Base-by-base conservation (phyloP, 2,888 invertebrate species). In the Tetrapedia diversipes region DNA sequence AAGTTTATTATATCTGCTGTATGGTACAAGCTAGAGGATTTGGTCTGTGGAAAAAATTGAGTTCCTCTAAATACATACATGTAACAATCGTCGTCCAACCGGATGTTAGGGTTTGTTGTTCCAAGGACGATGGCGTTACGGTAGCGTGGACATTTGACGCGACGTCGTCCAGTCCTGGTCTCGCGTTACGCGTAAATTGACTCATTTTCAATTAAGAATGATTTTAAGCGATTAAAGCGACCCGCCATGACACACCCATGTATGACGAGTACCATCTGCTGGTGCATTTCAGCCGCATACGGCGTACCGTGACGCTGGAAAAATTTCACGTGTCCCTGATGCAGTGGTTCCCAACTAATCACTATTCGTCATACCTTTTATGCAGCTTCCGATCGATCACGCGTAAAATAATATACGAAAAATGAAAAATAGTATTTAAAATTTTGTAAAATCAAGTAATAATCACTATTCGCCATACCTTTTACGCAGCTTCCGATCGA, bases 171-270 rank as follows among this genome's bases (percentile, higher is more conserved):
- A 27, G 56, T 39, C 53, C 34, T 16, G 67, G 57, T 54, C 77
- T 82, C 69, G 63, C 41, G 72, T 77, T 75, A 73, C 82, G 61
- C 78, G 75, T 81, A 80, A 85, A 84, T 83, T 77, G 81, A 83
- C 80, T 81, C 84, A 74, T 85, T 84, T 84, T 83, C 85, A 81
- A 84, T 84, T 85, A 81, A 85, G 77, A 77, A 60, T 74, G 83
- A 84, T 84, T 81, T 81, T 56, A 57, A 63, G 39, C 81, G 81
- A 83, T 84, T 85, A 81, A 81, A 77, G 45, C 69, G 51, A 16
- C 53, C 70, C 63, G 65, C 60, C 72, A 34, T 41, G 81, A 57
- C 83, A 80, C 83, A 72, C 83, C 83, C 65, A 74, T 68, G 61
- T 71, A 80, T 73, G 83, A 82, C 66, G 84, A 74, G 81, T 59